A percentile compares a stretch with the other conserved stretches of the same genome.
Conservation (phyloP, 2,113 vertebrate genomes). For the Bufo bufo region DNA sequence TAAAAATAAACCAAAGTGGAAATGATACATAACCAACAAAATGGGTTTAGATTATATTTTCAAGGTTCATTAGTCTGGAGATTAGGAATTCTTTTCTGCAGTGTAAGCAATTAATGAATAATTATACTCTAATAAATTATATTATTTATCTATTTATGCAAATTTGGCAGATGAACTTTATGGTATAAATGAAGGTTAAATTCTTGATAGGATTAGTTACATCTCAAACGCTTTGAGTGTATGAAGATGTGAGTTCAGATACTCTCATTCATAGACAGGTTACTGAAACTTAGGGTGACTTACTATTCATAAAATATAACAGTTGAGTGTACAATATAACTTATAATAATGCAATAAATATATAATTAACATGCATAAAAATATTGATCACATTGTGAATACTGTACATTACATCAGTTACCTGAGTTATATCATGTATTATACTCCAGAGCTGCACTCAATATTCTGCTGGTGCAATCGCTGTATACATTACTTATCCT, state of each 20-base stretch:
- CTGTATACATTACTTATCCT: too few species aligned
- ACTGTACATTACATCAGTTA: neutral
- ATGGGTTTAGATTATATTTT: neutral
- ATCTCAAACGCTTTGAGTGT: neutral
- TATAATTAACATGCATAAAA: too few species aligned
- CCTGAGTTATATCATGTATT: neutral
- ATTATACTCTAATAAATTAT: neutral
- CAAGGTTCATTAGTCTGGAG: neutral
- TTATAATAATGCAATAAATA: too few species aligned
- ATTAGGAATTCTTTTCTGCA: neutral
- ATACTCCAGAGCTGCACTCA: too few species aligned
- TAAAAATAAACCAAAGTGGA: constrained; percentile 28
- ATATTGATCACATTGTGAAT: neutral
- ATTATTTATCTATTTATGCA: neutral
- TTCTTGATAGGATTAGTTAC: neutral
- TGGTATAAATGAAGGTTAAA: neutral
- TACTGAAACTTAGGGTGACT: neutral
- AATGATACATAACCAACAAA: neutral
- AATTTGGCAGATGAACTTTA: neutral
- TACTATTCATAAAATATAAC: too few species aligned
- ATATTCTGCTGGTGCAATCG: too few species aligned
- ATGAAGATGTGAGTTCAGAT: neutral
- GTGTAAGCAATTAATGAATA: neutral
- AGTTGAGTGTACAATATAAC: too few species aligned
- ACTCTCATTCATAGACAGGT: neutral